Conservation (phyloP, 92 coral and sea anemone genomes). For the Parazoanthus atlanticus region DNA sequence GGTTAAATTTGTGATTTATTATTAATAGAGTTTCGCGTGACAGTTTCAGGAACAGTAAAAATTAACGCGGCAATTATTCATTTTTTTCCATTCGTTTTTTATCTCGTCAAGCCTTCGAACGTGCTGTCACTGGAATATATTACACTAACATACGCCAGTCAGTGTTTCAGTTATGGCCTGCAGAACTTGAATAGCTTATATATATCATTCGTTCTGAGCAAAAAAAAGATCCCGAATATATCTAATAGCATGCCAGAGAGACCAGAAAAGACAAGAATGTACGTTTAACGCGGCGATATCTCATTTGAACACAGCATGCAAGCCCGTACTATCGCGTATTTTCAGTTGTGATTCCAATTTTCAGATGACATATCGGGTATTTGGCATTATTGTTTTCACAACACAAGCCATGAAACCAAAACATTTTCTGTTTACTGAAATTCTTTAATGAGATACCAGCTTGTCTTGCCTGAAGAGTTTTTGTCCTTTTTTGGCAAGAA, state of each 20-base stretch:
- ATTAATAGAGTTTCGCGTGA: not conserved
- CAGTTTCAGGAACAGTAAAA: not conserved
- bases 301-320: not conserved
- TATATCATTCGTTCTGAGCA: not conserved
- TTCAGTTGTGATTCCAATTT: not conserved
- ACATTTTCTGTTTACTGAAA: not conserved
- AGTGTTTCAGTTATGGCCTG: not conserved
- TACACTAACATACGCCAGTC: too few relatives aligned
- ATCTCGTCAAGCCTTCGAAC: not conserved
- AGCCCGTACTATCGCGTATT: not conserved
- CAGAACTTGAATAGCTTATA: too few relatives aligned
- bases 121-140: not conserved
- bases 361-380: not conserved
- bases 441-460: not conserved
- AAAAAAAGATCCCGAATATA: not conserved
- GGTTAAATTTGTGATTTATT: not conserved
- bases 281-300: not conserved
- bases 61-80: not conserved
- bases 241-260: not conserved
- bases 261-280: too few relatives aligned
- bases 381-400: not conserved
- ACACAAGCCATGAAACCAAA: not conserved
- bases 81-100: not conserved
- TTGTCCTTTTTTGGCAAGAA: not conserved
- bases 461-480: not conserved